Conservation (phyloP, 2,113 vertebrate genomes). For the Siniperca chuatsi region DNA sequence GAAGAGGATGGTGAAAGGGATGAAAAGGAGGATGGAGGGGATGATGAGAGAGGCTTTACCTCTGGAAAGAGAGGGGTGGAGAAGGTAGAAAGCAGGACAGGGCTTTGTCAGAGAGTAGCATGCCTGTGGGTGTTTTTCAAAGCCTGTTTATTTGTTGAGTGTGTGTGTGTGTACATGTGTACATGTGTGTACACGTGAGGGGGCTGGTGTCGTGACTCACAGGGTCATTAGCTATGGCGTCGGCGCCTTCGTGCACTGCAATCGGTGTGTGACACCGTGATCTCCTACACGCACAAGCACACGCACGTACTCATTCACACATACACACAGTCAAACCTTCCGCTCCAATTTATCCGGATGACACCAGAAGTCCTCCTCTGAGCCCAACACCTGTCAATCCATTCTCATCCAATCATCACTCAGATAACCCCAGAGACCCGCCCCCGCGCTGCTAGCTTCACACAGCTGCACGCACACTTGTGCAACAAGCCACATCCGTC, state of each 20-base stretch:
- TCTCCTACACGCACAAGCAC: conserved; percentile 18
- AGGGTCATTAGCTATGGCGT: conserved; percentile 48
- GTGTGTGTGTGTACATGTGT: conserved; percentile 25
- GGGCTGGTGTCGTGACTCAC: conserved; percentile 67
- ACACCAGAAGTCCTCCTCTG: conserved; percentile 44
- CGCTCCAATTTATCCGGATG: conserved; percentile 48
- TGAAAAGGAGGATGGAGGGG: conserved; percentile 28
- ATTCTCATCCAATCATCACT: conserved; percentile 73
- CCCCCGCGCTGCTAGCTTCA: conserved; percentile 49
- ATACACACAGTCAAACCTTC: conserved; percentile 35
- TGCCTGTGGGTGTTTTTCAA: conserved; percentile 55
- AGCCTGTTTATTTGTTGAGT: conserved; percentile 45
- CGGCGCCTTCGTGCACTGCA: conserved; percentile 41
- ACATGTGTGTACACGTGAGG: conserved; percentile 17
- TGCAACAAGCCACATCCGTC: conserved; percentile 63
- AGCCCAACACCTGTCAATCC: conserved; percentile 67
- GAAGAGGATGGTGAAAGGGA: conserved; percentile 28
- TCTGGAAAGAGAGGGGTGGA: conserved; percentile 28
- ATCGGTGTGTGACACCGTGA: conserved; percentile 28
- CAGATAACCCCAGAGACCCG: conserved; percentile 68
- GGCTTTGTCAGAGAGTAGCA: conserved; percentile 12
- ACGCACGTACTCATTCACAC: not conserved
- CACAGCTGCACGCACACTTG: conserved; percentile 52
- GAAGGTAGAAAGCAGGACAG: conserved; percentile 23
- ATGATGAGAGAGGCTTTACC: conserved; percentile 37